phyloP scores from a whole-genome alignment of 2,888 invertebrate species.

The Eupithecia vulgata region DNA sequence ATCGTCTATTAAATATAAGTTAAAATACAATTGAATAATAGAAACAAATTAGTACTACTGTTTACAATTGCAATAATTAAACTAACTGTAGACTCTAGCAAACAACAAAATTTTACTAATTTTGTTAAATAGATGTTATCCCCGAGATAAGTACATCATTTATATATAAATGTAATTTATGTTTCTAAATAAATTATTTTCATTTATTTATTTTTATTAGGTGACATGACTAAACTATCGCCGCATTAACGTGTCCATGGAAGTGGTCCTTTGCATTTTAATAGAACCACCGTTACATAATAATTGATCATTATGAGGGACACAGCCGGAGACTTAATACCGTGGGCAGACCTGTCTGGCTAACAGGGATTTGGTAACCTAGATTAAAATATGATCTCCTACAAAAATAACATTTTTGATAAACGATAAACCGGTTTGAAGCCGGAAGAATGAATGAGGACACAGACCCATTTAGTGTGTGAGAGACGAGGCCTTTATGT shows the following conservation, averaged over 20 bases:
- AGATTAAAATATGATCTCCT: background rate
- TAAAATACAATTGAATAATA: too few relatives aligned
- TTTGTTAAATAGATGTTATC: too few relatives aligned
- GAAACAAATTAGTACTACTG: too few relatives aligned
- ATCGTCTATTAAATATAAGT: too few relatives aligned
- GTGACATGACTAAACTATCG: background rate
- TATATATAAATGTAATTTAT: too few relatives aligned
- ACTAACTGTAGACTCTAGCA: too few relatives aligned
- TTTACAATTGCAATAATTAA: too few relatives aligned
- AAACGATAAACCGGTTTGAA: background rate
- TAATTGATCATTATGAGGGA: background rate
- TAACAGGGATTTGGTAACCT: background rate
- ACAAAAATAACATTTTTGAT: background rate
- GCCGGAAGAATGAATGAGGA: background rate
- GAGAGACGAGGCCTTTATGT: background rate
- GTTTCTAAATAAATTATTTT: too few relatives aligned
- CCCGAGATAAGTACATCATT: background rate
- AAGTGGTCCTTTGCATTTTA: background rate
- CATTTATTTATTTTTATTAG: background rate
- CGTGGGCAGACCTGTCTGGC: constrained; percentile 5
- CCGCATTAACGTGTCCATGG: background rate
- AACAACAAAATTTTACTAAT: too few relatives aligned
- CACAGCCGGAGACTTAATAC: background rate
- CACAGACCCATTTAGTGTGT: background rate
- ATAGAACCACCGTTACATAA: background rate